Percentiles rank a stretch among this genome's conserved stretches.
These are phyloP conservation scores for Drosophila aldrichi DNA, from an alignment of 2,888 invertebrate genomes.

Conservation along the genomic window DNA sequence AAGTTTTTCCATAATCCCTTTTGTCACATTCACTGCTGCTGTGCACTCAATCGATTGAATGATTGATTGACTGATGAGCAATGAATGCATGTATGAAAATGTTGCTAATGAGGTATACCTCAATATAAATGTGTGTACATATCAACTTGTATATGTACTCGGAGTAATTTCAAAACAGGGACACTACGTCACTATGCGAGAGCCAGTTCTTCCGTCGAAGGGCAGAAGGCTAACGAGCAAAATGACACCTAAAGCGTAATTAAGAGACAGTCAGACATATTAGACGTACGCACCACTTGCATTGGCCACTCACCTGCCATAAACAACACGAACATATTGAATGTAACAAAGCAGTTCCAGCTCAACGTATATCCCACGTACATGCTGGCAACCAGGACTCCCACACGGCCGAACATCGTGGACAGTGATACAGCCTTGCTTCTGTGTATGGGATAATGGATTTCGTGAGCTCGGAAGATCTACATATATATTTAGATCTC, in stretches of 20 bases:
- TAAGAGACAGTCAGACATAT: not conserved
- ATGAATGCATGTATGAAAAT: not conserved
- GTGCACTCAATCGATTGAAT: conserved; percentile 60
- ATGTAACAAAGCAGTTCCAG: conserved; percentile 30
- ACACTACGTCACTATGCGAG: not conserved
- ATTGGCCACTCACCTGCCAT: conserved; percentile 19
- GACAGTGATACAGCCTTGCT: conserved; percentile 36
- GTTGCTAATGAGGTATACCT: conserved; percentile 45
- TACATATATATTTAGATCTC: no score
- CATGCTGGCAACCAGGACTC: conserved; percentile 16
- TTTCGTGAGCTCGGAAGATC: not conserved
- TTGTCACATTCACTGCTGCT: not conserved
- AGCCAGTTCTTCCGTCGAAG: not conserved
- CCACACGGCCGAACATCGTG: conserved; percentile 33
- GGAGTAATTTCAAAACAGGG: no score
- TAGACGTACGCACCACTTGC: not conserved
- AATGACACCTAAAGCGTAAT: not conserved
- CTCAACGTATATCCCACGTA: conserved; percentile 30
- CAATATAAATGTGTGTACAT: not conserved
- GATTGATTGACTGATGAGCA: conserved; percentile 53
- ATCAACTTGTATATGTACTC: no score
- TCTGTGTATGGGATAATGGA: conserved; percentile 3
- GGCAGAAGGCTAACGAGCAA: not conserved
- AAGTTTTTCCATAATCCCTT: conserved; percentile 64
- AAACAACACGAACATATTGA: conserved; percentile 19